A percentile compares a stretch with the other conserved stretches of the same genome.
Conservation (phyloP, 2,113 vertebrate genomes). For the Sus scrofa region DNA sequence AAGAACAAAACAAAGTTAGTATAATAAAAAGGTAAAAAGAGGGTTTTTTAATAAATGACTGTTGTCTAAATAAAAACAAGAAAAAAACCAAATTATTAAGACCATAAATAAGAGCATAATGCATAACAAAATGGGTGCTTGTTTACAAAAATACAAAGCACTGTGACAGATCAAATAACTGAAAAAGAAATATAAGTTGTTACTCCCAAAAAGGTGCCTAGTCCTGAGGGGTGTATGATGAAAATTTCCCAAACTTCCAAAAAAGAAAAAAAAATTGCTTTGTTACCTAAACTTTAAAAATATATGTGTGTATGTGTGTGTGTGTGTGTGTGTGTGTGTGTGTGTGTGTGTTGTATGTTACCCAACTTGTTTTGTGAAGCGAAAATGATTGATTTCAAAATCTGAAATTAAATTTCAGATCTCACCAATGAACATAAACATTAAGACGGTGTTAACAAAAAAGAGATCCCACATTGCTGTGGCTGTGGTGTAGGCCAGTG, state of each 20-base stretch:
- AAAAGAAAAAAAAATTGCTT: background rate
- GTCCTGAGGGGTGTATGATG: background rate
- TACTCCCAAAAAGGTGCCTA: background rate
- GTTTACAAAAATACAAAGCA: background rate
- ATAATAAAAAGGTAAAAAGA: background rate
- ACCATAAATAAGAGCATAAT: background rate
- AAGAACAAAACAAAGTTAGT: background rate
- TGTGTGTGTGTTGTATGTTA: background rate
- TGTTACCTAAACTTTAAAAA: background rate
- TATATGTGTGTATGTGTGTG: accelerated
- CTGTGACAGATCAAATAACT: background rate
- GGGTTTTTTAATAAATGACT: background rate
- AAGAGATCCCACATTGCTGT: no score
- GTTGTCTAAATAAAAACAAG: slow-evolving; percentile 24
- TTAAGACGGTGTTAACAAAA: background rate
- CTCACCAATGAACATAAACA: background rate
- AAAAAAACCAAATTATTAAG: background rate
- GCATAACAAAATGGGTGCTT: background rate
- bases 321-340: accelerated
- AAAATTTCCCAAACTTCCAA: slow-evolving; percentile 18
- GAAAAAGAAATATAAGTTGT: background rate
- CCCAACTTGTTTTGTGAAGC: background rate
- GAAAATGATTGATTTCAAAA: slow-evolving; percentile 25
- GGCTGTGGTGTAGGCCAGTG: no score
- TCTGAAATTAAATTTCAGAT: slow-evolving; percentile 38